Evolutionary conservation across 2,888 invertebrate genomes (phyloP).

Genomic region (Andricus quercusramuli): DNA sequence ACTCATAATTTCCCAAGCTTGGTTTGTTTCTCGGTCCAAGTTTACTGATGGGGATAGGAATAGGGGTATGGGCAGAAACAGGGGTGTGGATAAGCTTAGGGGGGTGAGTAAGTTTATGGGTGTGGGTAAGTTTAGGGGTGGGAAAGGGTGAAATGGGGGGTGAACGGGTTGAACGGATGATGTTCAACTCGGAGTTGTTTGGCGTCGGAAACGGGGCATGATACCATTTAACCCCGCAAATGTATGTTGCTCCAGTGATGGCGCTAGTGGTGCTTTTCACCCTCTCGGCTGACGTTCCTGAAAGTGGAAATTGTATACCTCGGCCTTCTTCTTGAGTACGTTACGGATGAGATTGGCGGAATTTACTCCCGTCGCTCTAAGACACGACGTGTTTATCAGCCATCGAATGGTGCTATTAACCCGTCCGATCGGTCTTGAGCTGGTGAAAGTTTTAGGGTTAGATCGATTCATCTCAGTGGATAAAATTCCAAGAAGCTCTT

Average conservation of each 20-base stretch:
- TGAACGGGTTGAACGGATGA: slow-evolving; percentile 47
- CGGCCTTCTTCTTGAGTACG: slow-evolving; percentile 36
- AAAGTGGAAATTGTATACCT: slow-evolving; percentile 36
- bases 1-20: slow-evolving; percentile 65
- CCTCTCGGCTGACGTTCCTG: slow-evolving; percentile 30
- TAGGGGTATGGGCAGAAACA: neutral
- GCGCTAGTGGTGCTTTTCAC: slow-evolving; percentile 15
- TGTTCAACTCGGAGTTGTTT: slow-evolving; percentile 62
- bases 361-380: slow-evolving; percentile 54
- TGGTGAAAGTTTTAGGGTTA: slow-evolving; percentile 13
- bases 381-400: slow-evolving; percentile 62
- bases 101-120: neutral
- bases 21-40: slow-evolving; percentile 58
- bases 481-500: neutral
- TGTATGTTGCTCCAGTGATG: slow-evolving; percentile 14
- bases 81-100: neutral
- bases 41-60: neutral
- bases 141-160: slow-evolving; percentile 45
- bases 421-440: slow-evolving; percentile 54
- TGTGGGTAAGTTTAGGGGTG: neutral
- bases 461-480: neutral
- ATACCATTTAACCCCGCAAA: slow-evolving; percentile 64
- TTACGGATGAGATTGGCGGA: slow-evolving; percentile 55
- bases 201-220: slow-evolving; percentile 66
- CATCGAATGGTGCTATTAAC: slow-evolving; percentile 59